Conservation (phyloP, 2,113 vertebrate genomes). For the Tetrax tetrax region DNA sequence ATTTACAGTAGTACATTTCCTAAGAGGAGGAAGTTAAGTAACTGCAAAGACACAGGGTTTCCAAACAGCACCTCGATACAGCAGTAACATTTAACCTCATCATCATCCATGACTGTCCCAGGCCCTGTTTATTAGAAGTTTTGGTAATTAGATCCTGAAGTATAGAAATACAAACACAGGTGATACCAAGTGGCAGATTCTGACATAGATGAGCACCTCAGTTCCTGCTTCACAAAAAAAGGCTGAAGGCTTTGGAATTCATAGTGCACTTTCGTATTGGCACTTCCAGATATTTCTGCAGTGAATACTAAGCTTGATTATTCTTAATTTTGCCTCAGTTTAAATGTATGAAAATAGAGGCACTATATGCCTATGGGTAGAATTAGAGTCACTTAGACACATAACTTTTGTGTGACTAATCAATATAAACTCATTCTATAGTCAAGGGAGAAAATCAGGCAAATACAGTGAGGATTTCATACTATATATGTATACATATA, state of each 20-base stretch:
- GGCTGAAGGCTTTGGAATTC: background rate
- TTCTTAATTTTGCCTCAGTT: background rate
- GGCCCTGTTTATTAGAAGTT: background rate
- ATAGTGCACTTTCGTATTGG: background rate
- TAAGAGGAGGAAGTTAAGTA: background rate
- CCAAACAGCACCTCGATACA: background rate
- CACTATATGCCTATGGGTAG: background rate
- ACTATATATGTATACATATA: background rate
- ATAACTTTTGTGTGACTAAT: background rate
- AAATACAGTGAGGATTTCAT: background rate
- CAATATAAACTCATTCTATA: background rate
- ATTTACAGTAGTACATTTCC: background rate
- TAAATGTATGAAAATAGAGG: background rate
- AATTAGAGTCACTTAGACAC: background rate
- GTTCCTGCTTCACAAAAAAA: background rate
- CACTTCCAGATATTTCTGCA: background rate
- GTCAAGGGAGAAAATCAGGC: background rate
- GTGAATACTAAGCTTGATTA: background rate
- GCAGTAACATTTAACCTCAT: background rate
- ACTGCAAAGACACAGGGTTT: background rate
- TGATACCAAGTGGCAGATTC: background rate
- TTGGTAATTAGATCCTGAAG: background rate
- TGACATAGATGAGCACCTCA: background rate
- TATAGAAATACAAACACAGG: background rate
- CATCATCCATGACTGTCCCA: too few relatives aligned